Conservation (phyloP, 2,888 invertebrate genomes). For the Synergus itoensis region DNA sequence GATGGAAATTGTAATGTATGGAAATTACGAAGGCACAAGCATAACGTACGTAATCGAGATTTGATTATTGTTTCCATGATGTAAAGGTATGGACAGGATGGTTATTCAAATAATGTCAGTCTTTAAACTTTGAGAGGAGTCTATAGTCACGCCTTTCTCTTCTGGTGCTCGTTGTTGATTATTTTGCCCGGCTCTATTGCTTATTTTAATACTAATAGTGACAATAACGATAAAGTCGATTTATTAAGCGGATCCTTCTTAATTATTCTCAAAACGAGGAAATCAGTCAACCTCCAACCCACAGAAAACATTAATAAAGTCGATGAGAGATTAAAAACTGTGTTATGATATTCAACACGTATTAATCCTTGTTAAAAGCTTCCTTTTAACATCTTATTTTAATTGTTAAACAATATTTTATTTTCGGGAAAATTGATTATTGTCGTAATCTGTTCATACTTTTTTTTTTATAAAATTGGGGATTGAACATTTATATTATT, state of each 20-base stretch:
- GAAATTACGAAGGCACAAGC: neutral
- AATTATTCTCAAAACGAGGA: slow-evolving; percentile 19
- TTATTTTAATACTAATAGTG: slow-evolving; percentile 26
- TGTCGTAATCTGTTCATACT: neutral
- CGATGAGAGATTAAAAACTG: slow-evolving; percentile 24
- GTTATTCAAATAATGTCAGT: slow-evolving; percentile 26
- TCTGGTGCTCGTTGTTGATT: slow-evolving; percentile 24
- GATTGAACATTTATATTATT: too few relatives aligned
- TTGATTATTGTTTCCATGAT: slow-evolving; percentile 21
- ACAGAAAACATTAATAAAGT: neutral
- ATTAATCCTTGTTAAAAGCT: slow-evolving; percentile 36
- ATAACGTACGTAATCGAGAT: neutral
- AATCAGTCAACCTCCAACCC: neutral
- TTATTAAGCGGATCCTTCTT: slow-evolving; percentile 35
- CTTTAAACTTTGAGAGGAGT: neutral
- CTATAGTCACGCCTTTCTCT: slow-evolving; percentile 31
- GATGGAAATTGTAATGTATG: neutral
- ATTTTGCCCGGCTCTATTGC: slow-evolving; percentile 26
- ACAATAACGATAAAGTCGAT: slow-evolving; percentile 25
- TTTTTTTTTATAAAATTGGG: too few relatives aligned
- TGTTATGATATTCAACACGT: slow-evolving; percentile 31
- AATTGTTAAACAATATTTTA: slow-evolving; percentile 9
- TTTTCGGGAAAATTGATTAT: neutral
- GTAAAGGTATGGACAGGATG: slow-evolving; percentile 11
- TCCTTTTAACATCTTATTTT: slow-evolving; percentile 24